A percentile compares a stretch with the other conserved stretches of the same genome.
These are phyloP conservation scores for Damaliscus lunatus DNA, from an alignment of 2,113 vertebrate species.

Conservation along the genomic window DNA sequence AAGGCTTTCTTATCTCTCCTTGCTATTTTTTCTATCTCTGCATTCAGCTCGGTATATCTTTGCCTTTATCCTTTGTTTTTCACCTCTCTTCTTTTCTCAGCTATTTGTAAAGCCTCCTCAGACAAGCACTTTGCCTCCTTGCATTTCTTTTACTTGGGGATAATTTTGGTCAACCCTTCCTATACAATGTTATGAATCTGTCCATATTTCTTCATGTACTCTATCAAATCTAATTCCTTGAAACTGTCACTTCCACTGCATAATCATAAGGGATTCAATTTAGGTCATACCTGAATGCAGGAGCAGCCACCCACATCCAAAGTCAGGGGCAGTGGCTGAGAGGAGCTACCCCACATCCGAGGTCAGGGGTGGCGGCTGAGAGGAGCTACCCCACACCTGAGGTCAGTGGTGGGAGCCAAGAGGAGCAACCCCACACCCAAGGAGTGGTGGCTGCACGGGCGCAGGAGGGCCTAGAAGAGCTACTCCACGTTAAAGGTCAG, in stretches of 20 bases:
- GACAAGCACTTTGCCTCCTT: not conserved
- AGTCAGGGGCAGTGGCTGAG: fast-evolving
- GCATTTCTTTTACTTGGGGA: not conserved
- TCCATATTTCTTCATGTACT: fast-evolving
- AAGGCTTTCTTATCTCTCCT: not conserved
- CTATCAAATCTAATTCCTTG: not conserved
- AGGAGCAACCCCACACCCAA: too few relatives aligned
- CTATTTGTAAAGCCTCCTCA: not conserved
- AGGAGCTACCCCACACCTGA: too few relatives aligned
- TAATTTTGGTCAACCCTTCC: not conserved
- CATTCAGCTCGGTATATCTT: not conserved
- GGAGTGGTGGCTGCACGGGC: fast-evolving
- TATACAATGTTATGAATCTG: not conserved
- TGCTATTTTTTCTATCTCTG: not conserved
- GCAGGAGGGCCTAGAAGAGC: too few relatives aligned
- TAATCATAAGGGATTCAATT: not conserved
- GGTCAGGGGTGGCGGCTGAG: fast-evolving
- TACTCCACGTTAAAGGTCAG: too few relatives aligned
- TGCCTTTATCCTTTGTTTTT: not conserved
- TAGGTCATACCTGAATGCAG: not conserved
- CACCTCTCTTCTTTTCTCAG: not conserved
- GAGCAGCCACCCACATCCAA: fast-evolving
- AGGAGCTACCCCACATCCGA: too few relatives aligned
- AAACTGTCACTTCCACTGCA: not conserved
- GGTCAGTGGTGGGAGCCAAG: fast-evolving